These are phyloP conservation scores for Sternotherus odoratus DNA, from an alignment of 2,797 vertebrate species.

Conservation along the genomic window DNA sequence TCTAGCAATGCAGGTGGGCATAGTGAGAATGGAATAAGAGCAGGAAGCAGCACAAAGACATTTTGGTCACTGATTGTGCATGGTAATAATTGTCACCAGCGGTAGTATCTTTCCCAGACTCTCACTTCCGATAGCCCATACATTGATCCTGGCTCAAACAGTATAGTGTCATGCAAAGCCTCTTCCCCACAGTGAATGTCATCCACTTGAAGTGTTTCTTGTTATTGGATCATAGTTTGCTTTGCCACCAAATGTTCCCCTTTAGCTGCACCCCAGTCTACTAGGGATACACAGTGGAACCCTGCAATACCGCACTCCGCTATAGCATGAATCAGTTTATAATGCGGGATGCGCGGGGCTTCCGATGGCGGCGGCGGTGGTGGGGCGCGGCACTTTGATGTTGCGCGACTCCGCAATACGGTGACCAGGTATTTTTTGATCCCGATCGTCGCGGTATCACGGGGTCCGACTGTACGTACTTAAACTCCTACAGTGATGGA, in stretches of 20 bases:
- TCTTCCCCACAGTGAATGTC: background rate
- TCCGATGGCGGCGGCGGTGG: too few species aligned
- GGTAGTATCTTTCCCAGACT: background rate
- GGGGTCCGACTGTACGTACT: too few species aligned
- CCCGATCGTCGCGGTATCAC: too few species aligned
- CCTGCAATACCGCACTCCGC: too few species aligned
- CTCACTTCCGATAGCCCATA: background rate
- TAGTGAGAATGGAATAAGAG: background rate
- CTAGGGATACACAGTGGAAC: too few species aligned
- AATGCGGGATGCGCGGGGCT: too few species aligned
- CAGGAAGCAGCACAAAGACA: background rate
- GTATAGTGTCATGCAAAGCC: rapidly evolving
- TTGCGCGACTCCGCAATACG: too few species aligned
- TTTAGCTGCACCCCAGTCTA: too few species aligned
- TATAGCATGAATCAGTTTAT: too few species aligned
- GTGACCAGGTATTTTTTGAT: too few species aligned
- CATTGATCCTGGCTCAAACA: background rate
- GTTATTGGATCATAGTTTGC: rapidly evolving
- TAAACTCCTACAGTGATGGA: background rate
- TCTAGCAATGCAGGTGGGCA: background rate
- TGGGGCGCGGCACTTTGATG: too few species aligned
- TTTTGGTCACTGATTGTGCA: background rate
- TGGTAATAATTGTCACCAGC: background rate
- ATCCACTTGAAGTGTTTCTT: background rate
- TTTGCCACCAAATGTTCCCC: rapidly evolving